phyloP scores from a whole-genome alignment of 2,113 vertebrate genomes.

The Trinectes maculatus region DNA sequence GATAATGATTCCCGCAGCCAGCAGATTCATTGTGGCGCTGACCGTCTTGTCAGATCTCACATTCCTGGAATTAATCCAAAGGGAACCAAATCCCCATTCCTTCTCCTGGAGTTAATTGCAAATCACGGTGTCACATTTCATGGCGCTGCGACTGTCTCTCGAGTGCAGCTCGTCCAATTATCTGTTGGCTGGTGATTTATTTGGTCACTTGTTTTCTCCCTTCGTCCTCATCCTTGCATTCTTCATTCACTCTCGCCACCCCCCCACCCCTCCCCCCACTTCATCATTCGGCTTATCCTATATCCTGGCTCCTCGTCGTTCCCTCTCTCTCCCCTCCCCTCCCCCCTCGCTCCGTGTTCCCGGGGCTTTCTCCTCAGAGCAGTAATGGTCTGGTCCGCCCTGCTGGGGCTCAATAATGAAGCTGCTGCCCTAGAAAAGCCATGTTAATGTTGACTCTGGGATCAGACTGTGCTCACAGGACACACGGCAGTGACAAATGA shows the following conservation, averaged over 20 bases:
- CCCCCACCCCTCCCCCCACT: slow-evolving; percentile 32
- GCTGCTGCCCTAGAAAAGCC: slow-evolving; percentile 58
- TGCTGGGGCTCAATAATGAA: slow-evolving; percentile 61
- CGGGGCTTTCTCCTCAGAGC: slow-evolving; percentile 38
- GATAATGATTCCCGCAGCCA: slow-evolving; percentile 47
- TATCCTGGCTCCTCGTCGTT: slow-evolving; percentile 1
- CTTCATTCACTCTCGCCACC: slow-evolving; percentile 45
- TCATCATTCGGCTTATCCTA: slow-evolving; percentile 51
- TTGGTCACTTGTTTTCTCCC: slow-evolving; percentile 63
- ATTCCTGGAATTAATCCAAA: slow-evolving; percentile 61
- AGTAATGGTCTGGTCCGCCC: slow-evolving; percentile 60
- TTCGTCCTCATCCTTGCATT: slow-evolving; percentile 31
- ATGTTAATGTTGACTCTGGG: slow-evolving; percentile 68
- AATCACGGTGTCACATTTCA: slow-evolving; percentile 70
- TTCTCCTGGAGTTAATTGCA: slow-evolving; percentile 69
- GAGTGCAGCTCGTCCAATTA: slow-evolving; percentile 74
- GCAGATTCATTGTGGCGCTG: slow-evolving; percentile 57
- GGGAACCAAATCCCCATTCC: slow-evolving; percentile 59
- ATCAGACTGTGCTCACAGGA: slow-evolving; percentile 56
- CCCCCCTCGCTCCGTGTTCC: no score
- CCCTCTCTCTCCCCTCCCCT: slow-evolving; percentile 15
- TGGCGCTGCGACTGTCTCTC: slow-evolving; percentile 45
- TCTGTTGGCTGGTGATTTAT: slow-evolving; percentile 75
- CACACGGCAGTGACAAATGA: slow-evolving; percentile 51
- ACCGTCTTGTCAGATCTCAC: slow-evolving; percentile 64